phyloP scores from a whole-genome alignment of 2,888 invertebrate species.

The Lomographa bimaculata region DNA sequence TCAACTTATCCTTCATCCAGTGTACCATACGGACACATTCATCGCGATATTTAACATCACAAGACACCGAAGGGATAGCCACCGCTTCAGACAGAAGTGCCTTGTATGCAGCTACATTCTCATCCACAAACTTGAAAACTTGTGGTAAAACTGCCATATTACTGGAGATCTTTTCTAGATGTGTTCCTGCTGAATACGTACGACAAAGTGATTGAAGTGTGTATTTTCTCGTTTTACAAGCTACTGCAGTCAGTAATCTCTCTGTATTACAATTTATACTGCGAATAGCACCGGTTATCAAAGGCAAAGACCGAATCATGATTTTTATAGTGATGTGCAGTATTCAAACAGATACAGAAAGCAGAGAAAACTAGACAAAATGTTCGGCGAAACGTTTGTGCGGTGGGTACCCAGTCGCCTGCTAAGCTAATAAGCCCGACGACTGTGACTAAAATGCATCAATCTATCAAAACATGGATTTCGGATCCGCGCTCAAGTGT shows the following conservation, averaged over 20 bases:
- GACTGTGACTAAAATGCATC: too few relatives aligned
- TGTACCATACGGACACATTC: constrained; percentile 94
- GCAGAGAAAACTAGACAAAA: too few relatives aligned
- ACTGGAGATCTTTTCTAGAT: too few relatives aligned
- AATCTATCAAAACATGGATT: too few relatives aligned
- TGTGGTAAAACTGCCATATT: constrained; percentile 70
- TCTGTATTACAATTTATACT: constrained; percentile 39
- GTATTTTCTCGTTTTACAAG: constrained; percentile 33
- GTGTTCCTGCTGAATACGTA: constrained; percentile 44
- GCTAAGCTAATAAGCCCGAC: too few relatives aligned
- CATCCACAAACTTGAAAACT: constrained; percentile 89
- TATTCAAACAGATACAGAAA: too few relatives aligned
- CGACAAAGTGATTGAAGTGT: constrained; percentile 36
- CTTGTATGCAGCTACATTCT: constrained; percentile 90
- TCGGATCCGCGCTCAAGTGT: too few relatives aligned
- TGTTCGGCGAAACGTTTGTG: too few relatives aligned
- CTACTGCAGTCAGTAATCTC: constrained; percentile 47
- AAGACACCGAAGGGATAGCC: constrained; percentile 97
- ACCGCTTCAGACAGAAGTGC: constrained; percentile 92
- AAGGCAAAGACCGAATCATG: constrained; percentile 36
- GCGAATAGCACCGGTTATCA: constrained; percentile 34
- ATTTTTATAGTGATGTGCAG: constrained; percentile 20
- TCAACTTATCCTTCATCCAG: constrained; percentile 89
- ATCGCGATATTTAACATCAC: constrained; percentile 91
- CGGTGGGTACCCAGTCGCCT: too few relatives aligned